Evolutionary conservation across 1,140 invertebrate genomes (phyloP), one percentile per base, ranked within the genome.

Genomic region (Wasmannia auropunctata): DNA sequence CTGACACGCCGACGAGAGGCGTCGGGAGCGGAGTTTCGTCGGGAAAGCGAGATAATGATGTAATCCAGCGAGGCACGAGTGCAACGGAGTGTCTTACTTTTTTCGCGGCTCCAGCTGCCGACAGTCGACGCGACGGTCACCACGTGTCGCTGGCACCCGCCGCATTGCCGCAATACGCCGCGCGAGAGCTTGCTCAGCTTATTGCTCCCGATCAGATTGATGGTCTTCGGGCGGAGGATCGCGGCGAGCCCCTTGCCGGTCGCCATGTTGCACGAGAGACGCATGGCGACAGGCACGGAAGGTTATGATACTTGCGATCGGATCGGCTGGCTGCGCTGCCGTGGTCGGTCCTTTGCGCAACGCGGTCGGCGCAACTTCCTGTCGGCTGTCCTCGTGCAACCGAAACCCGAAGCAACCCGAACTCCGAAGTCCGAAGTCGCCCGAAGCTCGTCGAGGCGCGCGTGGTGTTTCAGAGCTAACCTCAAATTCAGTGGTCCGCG

Each of bases 261-360:
- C 86, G 95, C 94, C 95, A 95, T 95, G 91, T 94, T 95, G 87
- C 65, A 87, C 77, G 85, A 93, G 69, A 93, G 79, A 92, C 92
- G 91, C 94, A 95, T 94, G 92, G 91, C 34, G 0, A 22, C 37
- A 22, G 14, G 1, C 16, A 49, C 19, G 34, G 19, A 63, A 22
- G 67, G 67, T 70, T 70, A 70, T 56, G 54, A 25, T 56, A n/a
- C n/a, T n/a, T n/a, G n/a, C 54, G 8, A n/a, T n/a, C 8, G 10
- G 40, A 43, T 43, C 40, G 40, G 10, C 40, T 43, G 10, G 5
- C 40, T n/a, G n/a, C n/a, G n/a, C n/a, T n/a, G n/a, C n/a, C n/a
- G n/a, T n/a, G n/a, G n/a, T n/a, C n/a, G n/a, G n/a, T n/a, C n/a
- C 46, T 49, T 49, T 16, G 46, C 46, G 46, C 46, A 49, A 19